A percentile compares a stretch with the other conserved stretches of the same genome.
Evolutionary conservation across 2,797 vertebrate genomes (phyloP).

Genomic region (Pipistrellus kuhlii): DNA sequence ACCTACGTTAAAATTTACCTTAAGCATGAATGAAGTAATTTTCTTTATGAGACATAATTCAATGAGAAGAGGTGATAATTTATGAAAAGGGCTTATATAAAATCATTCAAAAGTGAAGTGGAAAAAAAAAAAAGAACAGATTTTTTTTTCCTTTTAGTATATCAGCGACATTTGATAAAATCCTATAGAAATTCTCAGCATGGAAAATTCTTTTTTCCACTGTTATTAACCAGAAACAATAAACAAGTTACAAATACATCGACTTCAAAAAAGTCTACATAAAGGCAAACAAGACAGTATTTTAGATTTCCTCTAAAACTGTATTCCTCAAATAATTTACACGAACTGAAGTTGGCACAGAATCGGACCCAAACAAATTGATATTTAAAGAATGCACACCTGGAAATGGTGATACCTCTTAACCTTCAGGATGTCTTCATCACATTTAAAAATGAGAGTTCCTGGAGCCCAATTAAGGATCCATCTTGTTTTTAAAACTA

Average conservation of each 20-base stretch:
- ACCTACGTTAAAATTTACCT: constrained; percentile 52
- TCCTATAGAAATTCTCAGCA: constrained; percentile 40
- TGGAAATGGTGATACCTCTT: constrained; percentile 44
- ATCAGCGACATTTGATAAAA: constrained; percentile 61
- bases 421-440: constrained; percentile 28
- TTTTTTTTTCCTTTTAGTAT: not conserved
- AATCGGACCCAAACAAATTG: constrained; percentile 65
- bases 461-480: constrained; percentile 48
- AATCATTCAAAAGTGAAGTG: constrained; percentile 29
- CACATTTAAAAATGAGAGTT: constrained; percentile 59
- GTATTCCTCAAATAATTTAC: constrained; percentile 56
- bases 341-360: constrained; percentile 20
- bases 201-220: constrained; percentile 30
- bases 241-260: constrained; percentile 51
- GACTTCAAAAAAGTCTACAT: constrained; percentile 38
- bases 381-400: constrained; percentile 55
- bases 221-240: constrained; percentile 60
- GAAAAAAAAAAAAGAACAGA: constrained; percentile 42
- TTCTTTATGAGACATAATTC: constrained; percentile 41
- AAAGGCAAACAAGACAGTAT: constrained; percentile 52
- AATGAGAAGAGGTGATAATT: not conserved
- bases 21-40: constrained; percentile 34
- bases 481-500: constrained; percentile 50
- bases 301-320: constrained; percentile 51
- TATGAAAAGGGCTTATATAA: constrained; percentile 40